Evolutionary conservation across 2,797 vertebrate species (phyloP).

Genomic region (Aselliscus stoliczkanus): DNA sequence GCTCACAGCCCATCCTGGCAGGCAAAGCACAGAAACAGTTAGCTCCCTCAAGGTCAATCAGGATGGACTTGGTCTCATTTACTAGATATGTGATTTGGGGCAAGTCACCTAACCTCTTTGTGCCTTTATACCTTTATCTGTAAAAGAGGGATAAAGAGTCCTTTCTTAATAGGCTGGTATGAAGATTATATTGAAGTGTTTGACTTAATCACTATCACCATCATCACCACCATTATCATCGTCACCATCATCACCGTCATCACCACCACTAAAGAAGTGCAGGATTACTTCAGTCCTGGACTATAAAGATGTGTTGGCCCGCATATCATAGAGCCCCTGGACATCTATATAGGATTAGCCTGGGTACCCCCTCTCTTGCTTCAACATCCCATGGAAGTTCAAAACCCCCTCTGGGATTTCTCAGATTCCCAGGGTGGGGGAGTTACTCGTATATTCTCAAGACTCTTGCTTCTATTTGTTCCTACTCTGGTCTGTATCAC

Average conservation of each 20-base stretch:
- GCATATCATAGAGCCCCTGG: not conserved
- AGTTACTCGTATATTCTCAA: not conserved
- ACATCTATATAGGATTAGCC: too few species aligned
- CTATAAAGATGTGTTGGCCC: not conserved
- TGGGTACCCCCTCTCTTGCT: not conserved
- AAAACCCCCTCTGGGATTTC: not conserved
- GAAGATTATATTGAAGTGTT: not conserved
- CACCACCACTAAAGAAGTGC: not conserved
- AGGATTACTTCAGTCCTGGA: not conserved
- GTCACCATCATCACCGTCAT: accelerated
- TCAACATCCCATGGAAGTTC: not conserved
- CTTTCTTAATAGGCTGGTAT: not conserved
- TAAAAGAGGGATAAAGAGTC: not conserved
- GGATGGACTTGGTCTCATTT: not conserved
- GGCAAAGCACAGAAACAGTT: not conserved
- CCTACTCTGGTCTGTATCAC: not conserved
- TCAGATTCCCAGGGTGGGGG: not conserved
- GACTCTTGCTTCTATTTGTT: not conserved
- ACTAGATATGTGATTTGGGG: not conserved
- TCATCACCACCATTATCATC: too few species aligned
- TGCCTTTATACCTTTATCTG: not conserved
- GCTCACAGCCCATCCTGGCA: not conserved
- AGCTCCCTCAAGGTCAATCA: not conserved
- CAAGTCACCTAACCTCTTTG: not conserved
- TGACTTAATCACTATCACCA: not conserved